phyloP scores from a whole-genome alignment of 2,797 vertebrate genomes.

The Bufotes viridis region DNA sequence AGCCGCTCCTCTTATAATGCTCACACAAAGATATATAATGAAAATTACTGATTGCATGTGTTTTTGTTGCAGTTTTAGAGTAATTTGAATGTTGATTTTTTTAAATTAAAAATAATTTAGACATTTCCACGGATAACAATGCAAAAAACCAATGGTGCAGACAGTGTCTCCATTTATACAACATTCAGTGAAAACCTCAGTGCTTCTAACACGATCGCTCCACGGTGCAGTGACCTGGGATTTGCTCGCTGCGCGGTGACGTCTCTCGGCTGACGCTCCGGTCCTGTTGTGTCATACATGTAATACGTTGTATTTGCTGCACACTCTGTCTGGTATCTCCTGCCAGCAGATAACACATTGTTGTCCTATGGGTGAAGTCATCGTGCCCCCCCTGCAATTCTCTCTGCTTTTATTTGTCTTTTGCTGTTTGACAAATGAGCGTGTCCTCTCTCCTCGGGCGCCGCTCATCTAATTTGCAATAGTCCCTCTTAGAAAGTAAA shows the following conservation, averaged over 20 bases:
- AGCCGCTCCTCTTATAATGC: too few relatives aligned
- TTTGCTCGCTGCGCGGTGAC: background rate
- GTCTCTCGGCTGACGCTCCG: background rate
- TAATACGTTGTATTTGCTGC: background rate
- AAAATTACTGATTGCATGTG: too few relatives aligned
- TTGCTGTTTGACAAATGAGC: constrained; percentile 2
- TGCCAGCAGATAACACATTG: background rate
- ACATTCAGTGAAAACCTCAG: too few relatives aligned
- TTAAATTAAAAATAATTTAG: too few relatives aligned
- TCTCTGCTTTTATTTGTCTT: constrained; percentile 4
- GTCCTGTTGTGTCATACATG: background rate
- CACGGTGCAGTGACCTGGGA: background rate
- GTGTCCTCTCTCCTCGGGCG: background rate
- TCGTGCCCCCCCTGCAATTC: background rate
- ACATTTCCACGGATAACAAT: too few relatives aligned
- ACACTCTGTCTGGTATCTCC: background rate
- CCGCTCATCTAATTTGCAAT: constrained; percentile 18
- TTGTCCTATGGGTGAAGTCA: background rate
- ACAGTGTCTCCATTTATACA: too few relatives aligned
- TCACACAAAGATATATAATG: too few relatives aligned
- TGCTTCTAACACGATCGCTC: too few relatives aligned
- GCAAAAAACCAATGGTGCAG: too few relatives aligned
- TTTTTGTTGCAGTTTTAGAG: too few relatives aligned
- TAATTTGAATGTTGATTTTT: too few relatives aligned
- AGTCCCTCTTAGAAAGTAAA: background rate